These are phyloP conservation scores for Mormyrus hasselquistii DNA, from an alignment of 2,797 vertebrate genomes.

Conservation along the genomic window DNA sequence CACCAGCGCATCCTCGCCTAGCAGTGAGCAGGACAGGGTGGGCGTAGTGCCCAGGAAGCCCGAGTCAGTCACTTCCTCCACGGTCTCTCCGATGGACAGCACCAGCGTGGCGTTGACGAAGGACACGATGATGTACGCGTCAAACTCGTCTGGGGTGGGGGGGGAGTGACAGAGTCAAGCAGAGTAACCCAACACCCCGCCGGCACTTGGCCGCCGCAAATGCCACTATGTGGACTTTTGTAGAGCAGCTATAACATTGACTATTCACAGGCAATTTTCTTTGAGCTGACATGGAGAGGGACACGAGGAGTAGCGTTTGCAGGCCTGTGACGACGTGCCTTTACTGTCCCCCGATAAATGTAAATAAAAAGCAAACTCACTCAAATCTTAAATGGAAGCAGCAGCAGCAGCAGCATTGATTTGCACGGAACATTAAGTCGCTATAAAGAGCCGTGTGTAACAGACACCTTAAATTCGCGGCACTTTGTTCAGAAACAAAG, in stretches of 20 bases:
- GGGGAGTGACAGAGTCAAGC: not conserved
- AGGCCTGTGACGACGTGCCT: not conserved
- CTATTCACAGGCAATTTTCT: not conserved
- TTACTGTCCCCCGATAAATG: not conserved
- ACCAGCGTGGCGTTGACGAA: conserved; percentile 97
- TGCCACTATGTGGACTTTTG: not conserved
- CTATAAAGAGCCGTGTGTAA: not conserved
- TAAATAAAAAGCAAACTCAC: not conserved
- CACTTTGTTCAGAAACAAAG: not conserved
- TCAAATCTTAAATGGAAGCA: not conserved
- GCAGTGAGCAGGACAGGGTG: conserved; percentile 92
- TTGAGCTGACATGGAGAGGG: not conserved
- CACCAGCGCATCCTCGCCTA: conserved; percentile 93
- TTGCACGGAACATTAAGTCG: not conserved
- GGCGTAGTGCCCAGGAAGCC: conserved; percentile 96
- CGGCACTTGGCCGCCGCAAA: not conserved
- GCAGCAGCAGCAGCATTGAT: not conserved
- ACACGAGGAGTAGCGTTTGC: not conserved
- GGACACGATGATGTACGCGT: conserved; percentile 97
- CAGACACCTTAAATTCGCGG: not conserved
- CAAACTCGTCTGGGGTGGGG: conserved; percentile 79
- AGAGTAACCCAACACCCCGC: not conserved
- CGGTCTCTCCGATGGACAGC: conserved; percentile 93
- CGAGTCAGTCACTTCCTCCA: conserved; percentile 97
- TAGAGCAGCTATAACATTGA: not conserved